These are phyloP conservation scores for Mesochorus sp. DNA, from an alignment of 2,888 invertebrate genomes.

Conservation along the genomic window DNA sequence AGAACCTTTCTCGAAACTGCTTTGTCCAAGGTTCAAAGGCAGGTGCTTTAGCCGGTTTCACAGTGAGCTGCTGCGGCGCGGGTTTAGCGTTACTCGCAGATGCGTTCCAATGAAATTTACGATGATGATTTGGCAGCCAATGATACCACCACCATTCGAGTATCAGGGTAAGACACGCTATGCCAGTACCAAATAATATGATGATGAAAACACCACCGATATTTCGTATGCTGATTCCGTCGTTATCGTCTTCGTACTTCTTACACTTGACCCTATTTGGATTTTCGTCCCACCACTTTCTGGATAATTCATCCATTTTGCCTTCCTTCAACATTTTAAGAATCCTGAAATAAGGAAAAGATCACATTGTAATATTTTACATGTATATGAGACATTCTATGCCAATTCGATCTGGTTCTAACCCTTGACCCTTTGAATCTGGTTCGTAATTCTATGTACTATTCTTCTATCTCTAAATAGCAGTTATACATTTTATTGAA, in stretches of 20 bases:
- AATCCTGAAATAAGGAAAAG: conserved; percentile 85
- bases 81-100: conserved; percentile 66
- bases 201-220: conserved; percentile 99
- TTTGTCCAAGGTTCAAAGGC: conserved; percentile 64
- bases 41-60: conserved; percentile 75
- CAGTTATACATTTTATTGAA: too few species aligned
- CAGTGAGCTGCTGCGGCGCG: conserved; percentile 71
- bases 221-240: conserved; percentile 98
- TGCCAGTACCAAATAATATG: conserved; percentile 96
- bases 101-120: conserved; percentile 39
- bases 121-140: conserved; percentile 82
- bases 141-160: conserved; percentile 98
- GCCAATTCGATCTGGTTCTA: too few species aligned
- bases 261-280: conserved; percentile 90
- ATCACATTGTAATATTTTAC: conserved; percentile 18
- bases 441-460: too few species aligned
- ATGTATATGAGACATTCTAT: too few species aligned
- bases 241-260: conserved; percentile 95
- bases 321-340: conserved; percentile 96
- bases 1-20: conserved; percentile 62
- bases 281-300: conserved; percentile 98
- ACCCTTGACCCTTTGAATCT: too few species aligned
- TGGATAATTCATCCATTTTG: conserved; percentile 95
- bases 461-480: too few species aligned
- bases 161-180: conserved; percentile 94